Conservation (phyloP, 92 coral and sea anemone genomes). For the Isaurus tuberculatus region DNA sequence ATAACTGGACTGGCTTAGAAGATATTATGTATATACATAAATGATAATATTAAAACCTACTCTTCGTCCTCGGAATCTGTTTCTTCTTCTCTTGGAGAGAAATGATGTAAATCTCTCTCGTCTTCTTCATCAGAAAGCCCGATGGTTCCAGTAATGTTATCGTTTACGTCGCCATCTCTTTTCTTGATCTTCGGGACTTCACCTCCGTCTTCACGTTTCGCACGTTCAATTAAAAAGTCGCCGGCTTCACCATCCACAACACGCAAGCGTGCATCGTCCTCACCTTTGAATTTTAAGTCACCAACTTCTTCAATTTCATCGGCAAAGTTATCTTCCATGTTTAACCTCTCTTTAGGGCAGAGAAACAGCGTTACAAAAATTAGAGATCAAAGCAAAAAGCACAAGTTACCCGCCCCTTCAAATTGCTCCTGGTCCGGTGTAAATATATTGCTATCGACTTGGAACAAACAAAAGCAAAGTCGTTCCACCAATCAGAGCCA, state of each 20-base stretch:
- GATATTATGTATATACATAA: background rate
- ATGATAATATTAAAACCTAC: conserved; percentile 5
- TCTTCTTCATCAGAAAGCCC: conserved; percentile 43
- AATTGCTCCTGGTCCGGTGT: conserved; percentile 45
- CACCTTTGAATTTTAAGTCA: background rate
- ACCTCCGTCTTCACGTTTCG: conserved; percentile 18
- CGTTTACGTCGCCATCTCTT: conserved; percentile 19
- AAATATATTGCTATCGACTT: conserved; percentile 39
- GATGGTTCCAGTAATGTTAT: conserved; percentile 14
- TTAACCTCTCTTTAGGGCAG: background rate
- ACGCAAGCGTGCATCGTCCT: conserved; percentile 16
- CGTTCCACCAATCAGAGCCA: conserved; percentile 71
- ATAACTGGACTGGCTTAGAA: background rate
- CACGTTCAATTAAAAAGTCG: conserved; percentile 6
- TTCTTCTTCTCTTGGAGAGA: conserved; percentile 42
- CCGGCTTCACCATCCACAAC: conserved; percentile 37
- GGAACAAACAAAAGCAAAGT: conserved; percentile 27
- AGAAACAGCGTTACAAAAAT: conserved; percentile 9
- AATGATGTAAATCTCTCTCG: conserved; percentile 45
- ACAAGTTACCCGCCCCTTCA: conserved; percentile 44
- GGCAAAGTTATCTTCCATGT: conserved; percentile 30
- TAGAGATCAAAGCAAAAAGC: background rate
- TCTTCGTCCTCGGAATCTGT: conserved; percentile 29
- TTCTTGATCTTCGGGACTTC: conserved; percentile 31
- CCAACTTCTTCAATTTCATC: conserved; percentile 8